Conservation (phyloP, 2,797 vertebrate species). For the Gorsachius magnificus region DNA sequence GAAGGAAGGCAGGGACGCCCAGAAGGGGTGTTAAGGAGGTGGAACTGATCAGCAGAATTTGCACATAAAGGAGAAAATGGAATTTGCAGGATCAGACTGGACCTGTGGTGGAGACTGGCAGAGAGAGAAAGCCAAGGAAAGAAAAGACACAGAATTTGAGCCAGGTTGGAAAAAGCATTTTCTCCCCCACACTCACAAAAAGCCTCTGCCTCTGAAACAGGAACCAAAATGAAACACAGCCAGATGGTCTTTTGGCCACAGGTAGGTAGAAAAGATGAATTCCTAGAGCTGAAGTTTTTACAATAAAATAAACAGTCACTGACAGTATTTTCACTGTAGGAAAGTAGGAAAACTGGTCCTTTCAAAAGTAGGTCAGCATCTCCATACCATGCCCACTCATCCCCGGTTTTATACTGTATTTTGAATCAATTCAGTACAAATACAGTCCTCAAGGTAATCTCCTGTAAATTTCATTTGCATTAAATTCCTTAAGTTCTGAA, state of each 20-base stretch:
- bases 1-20: background rate
- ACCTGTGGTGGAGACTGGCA: background rate
- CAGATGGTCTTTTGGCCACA: background rate
- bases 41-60: background rate
- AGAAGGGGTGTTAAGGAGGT: background rate
- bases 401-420: background rate
- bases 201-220: background rate
- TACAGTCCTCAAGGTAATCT: background rate
- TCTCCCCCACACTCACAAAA: background rate
- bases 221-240: background rate
- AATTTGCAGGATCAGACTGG: background rate
- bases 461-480: constrained; percentile 1
- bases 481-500: background rate
- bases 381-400: background rate
- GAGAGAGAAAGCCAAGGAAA: background rate
- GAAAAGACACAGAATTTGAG: background rate
- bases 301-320: background rate
- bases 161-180: background rate
- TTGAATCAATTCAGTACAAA: constrained; percentile 19
- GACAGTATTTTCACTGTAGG: background rate
- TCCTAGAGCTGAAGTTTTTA: background rate
- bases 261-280: background rate
- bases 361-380: constrained; percentile 2
- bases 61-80: constrained; percentile 11
- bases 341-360: background rate